Conservation (phyloP, 1,140 invertebrate genomes). For the Zaprionus capensis region DNA sequence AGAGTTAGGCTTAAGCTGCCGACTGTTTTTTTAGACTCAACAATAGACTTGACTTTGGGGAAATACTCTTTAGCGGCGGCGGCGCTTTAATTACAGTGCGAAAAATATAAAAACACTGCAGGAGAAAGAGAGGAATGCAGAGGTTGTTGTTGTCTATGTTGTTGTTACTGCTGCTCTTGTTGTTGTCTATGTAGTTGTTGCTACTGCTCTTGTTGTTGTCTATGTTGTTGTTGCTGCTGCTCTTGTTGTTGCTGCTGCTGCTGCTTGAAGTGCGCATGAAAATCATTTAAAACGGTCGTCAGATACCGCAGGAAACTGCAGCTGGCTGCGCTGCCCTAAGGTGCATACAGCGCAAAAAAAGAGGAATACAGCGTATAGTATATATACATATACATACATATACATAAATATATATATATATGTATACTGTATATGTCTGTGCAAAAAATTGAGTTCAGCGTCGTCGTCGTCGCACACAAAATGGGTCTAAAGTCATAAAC, state of each 20-base stretch:
- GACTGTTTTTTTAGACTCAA: not conserved
- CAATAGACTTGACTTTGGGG: conserved; percentile 4
- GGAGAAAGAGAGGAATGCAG: not conserved
- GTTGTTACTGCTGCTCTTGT: conserved; percentile 10
- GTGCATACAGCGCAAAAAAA: conserved; percentile 41
- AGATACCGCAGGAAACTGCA: conserved; percentile 34
- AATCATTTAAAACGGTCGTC: conserved; percentile 70
- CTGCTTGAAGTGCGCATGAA: conserved; percentile 75
- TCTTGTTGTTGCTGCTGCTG: conserved; percentile 12
- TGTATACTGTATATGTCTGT: not conserved
- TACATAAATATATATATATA: not conserved
- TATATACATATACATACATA: not conserved
- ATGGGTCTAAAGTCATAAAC: conserved; percentile 82
- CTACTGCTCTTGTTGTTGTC: too few species aligned
- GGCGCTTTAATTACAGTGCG: conserved; percentile 24
- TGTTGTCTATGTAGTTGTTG: not conserved
- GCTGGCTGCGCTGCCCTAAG: conserved; percentile 49
- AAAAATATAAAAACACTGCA: conserved; percentile 24
- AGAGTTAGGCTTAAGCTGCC: not conserved
- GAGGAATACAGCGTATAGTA: not conserved
- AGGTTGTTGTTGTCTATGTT: not conserved
- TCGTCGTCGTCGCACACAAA: conserved; percentile 60
- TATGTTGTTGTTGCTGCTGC: not conserved
- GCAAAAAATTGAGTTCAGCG: conserved; percentile 68
- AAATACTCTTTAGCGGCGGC: conserved; percentile 2